phyloP scores from a whole-genome alignment of 1,140 invertebrate genomes.

The Heliconius melpomene region DNA sequence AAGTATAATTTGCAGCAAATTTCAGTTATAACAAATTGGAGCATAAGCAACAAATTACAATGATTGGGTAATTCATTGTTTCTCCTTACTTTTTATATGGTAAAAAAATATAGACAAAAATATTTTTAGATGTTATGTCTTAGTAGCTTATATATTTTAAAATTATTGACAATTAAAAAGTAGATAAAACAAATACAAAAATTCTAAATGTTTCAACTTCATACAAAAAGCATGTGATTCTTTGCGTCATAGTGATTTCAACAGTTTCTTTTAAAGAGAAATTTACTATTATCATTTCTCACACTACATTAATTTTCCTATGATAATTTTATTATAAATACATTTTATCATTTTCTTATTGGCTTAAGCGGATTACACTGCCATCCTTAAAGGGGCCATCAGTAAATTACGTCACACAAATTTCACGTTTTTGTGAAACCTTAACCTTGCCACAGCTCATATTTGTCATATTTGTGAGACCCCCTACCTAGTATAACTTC shows the following conservation, averaged over 20 bases:
- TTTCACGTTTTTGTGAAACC: background rate
- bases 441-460: too few relatives aligned
- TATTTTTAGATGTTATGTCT: background rate
- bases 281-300: too few relatives aligned
- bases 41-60: background rate
- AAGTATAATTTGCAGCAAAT: background rate
- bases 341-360: background rate
- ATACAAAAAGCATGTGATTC: too few relatives aligned
- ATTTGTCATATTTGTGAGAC: too few relatives aligned
- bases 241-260: too few relatives aligned
- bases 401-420: background rate
- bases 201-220: too few relatives aligned
- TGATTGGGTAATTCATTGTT: too few relatives aligned
- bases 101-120: background rate
- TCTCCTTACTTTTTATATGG: too few relatives aligned
- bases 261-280: too few relatives aligned
- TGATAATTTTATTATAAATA: background rate
- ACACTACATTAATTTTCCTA: too few relatives aligned
- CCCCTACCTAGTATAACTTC: too few relatives aligned
- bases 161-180: background rate
- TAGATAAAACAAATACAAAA: background rate
- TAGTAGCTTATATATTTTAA: background rate
- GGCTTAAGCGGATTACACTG: background rate
- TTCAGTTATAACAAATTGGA: background rate
- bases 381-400: background rate